Evolutionary conservation across 2,113 vertebrate genomes (phyloP), one percentile per base, ranked within the genome.

Genomic region (Rattus rattus): DNA sequence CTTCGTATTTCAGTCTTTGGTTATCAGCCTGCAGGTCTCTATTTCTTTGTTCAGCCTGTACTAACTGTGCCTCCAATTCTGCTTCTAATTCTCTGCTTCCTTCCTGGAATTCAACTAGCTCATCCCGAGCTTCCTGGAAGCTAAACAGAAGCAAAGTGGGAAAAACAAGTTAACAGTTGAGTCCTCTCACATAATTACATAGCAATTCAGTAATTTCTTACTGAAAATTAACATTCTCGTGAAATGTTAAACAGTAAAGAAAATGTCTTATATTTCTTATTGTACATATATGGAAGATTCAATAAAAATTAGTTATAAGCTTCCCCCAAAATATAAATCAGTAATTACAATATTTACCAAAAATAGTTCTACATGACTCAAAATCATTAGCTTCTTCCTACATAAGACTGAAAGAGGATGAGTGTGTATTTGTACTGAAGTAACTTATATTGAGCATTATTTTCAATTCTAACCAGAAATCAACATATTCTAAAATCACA

Each of bases 61-160:
- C 98, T 30, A 99, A 98, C 96, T 99, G 99, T 2, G 99, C 99
- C 97, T 99, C 99, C 98, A 99, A 97, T 97, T 99, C 99, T 2
- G 99, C 99, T 98, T 99, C 99, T 97, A 99, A 98, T 96, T 99
- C 99, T 90, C 99, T 98, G 98, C 99, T 99, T 85, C 99, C 99
- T 97, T 99, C 99, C 98, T 99, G 99, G 98, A 99, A 99, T 96
- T 99, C 99, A 97, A 99, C 99, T 98, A 99, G 99, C 97, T 99
- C 99, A 96, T 99, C 99, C 90, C 99, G 99, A 93, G 99, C 99
- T 89, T 99, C 99, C 94, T 99, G 99, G 98, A 99, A 99, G 98
- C 99, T 99, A 88, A 75, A 54, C 30, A 93, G 59, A 96, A 96
- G 97, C 59, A 92, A 90, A 88, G 39, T 52, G 11, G 54, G 59